Evolutionary conservation across 2,797 vertebrate genomes (phyloP).

Genomic region (Eospalax fontanierii): DNA sequence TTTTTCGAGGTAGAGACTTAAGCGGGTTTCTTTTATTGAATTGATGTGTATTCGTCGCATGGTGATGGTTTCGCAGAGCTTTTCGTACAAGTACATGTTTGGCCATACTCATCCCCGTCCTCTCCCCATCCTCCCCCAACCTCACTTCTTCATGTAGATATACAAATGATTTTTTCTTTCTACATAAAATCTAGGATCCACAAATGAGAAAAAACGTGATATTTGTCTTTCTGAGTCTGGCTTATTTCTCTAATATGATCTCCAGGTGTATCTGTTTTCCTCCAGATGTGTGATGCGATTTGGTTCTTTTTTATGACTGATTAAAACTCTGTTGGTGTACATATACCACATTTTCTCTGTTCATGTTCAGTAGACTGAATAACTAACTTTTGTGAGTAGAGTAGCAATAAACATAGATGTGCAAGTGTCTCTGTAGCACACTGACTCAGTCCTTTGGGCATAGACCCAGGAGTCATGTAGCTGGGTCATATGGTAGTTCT

Average conservation of each 20-base stretch:
- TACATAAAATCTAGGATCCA: neutral
- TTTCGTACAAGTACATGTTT: neutral
- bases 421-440: neutral
- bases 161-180: neutral
- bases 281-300: neutral
- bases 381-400: neutral
- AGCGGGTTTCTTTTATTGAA: neutral
- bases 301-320: neutral
- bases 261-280: neutral
- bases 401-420: neutral
- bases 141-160: neutral
- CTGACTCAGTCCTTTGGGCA: neutral
- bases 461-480: neutral
- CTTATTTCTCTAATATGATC: neutral
- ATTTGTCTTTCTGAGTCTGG: neutral
- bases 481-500: neutral
- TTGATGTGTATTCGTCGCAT: neutral
- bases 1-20: conserved; percentile 33
- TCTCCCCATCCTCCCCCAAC: neutral
- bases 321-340: neutral
- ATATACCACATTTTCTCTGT: neutral
- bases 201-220: neutral
- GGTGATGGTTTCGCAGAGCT: neutral
- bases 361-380: neutral
- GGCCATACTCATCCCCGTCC: neutral